Evolutionary conservation across 2,797 vertebrate species (phyloP), one percentile per base, ranked within the genome.

Genomic region (Orestias chungarensis): DNA sequence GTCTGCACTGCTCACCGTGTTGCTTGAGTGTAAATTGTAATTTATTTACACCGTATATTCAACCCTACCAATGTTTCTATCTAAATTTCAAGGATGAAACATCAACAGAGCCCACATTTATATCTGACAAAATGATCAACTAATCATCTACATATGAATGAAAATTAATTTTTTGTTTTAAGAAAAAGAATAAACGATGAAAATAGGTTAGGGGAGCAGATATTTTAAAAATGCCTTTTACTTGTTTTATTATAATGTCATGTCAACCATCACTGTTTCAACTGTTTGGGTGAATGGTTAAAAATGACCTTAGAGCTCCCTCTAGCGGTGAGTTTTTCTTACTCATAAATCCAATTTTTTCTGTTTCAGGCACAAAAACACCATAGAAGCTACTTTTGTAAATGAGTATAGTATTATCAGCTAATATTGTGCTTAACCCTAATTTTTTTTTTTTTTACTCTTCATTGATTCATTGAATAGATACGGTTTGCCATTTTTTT

Each of bases 241-340:
- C 79, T 68, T 64, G 25, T 62, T 12, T 85, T 12, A 38, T 5
- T 73, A 20, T 73, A 55, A 76, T 50, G 1, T 25, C 27, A 33
- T 20, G 35, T 1, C 25, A n/a, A 10, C 8, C 12, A 29, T 68
- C 27, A 38, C 38, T 20, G 31, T n/a, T 27, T 66, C 61, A 20
- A 59, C 25, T 0, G 35, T 59, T n/a, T 47, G 14, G 23, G 38
- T 46, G 33, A 52, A 52, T 52, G 18, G 0, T 23, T 65, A 15
- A 10, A 35, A 57, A 4, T 74, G 44, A 27, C 52, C 49, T 76
- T 66, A 29, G 70, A 10, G 81, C 73, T 42, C 87, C 87, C 74
- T 73, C 89, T 79, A 66, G 81, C 88, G 91, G 88, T 9, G 6
- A 14, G 0, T 18, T 15, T 4, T 12, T 59, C 17, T 42, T 42